phyloP scores from a whole-genome alignment of 2,113 vertebrate genomes.

The Halcyon senegalensis region DNA sequence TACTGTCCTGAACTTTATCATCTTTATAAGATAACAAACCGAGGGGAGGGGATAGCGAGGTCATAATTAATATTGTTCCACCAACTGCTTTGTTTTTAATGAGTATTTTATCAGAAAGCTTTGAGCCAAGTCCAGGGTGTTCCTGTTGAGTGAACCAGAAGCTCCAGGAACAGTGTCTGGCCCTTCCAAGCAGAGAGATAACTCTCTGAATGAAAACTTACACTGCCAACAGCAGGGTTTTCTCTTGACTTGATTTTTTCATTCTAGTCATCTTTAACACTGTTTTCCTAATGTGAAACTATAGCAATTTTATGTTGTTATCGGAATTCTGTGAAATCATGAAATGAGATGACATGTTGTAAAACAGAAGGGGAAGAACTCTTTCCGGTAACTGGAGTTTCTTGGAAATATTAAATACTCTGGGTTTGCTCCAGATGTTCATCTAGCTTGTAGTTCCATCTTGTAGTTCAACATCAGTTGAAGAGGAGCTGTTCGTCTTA shows the following conservation, averaged over 20 bases:
- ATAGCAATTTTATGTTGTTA: neutral
- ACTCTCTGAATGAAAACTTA: neutral
- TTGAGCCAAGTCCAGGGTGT: neutral
- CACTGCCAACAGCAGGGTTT: neutral
- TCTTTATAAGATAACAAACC: neutral
- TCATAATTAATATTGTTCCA: neutral
- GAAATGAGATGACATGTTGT: neutral
- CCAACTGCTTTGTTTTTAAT: neutral
- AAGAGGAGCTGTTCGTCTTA: neutral
- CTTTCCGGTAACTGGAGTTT: neutral
- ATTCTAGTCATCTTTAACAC: neutral
- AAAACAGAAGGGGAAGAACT: neutral
- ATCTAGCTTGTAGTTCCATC: neutral
- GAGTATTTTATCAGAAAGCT: neutral
- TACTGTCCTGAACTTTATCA: neutral
- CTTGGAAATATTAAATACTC: neutral
- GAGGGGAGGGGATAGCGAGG: neutral
- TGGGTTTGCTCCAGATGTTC: constrained; percentile 9
- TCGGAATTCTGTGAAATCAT: constrained; percentile 1
- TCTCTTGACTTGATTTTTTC: neutral
- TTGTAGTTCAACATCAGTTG: neutral
- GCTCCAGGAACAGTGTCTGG: neutral
- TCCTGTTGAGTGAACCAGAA: neutral
- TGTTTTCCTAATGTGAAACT: neutral
- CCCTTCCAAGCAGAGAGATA: neutral